A percentile compares a stretch with the other conserved stretches of the same genome.
Evolutionary conservation across 2,797 vertebrate species (phyloP).

Genomic region (Scarus forsteni): DNA sequence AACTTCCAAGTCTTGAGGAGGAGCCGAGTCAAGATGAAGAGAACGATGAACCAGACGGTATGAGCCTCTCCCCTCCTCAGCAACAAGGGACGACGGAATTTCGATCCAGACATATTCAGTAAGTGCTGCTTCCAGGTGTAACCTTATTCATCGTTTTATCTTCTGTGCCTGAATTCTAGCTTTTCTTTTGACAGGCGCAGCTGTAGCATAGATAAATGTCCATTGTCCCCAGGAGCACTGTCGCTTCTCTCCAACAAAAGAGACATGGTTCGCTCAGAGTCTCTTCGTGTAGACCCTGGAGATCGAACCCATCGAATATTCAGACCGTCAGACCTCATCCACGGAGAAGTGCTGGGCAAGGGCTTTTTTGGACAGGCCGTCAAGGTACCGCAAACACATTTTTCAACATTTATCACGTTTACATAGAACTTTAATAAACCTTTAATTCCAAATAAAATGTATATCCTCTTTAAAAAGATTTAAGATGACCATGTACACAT

Average conservation of each 20-base stretch:
- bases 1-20: slow-evolving; percentile 76
- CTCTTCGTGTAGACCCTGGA: slow-evolving; percentile 87
- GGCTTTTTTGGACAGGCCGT: slow-evolving; percentile 97
- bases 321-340: slow-evolving; percentile 95
- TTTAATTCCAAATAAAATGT: no score
- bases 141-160: neutral
- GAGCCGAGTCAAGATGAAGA: slow-evolving; percentile 71
- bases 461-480: no score
- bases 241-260: slow-evolving; percentile 87
- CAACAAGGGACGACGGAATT: slow-evolving; percentile 66
- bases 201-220: slow-evolving; percentile 93
- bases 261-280: slow-evolving; percentile 95
- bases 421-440: no score
- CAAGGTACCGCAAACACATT: slow-evolving; percentile 84
- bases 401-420: no score
- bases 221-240: slow-evolving; percentile 77
- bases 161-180: slow-evolving; percentile 10
- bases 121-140: slow-evolving; percentile 41
- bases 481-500: no score
- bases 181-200: slow-evolving; percentile 86
- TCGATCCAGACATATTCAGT: slow-evolving; percentile 86
- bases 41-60: slow-evolving; percentile 66
- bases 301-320: slow-evolving; percentile 92
- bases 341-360: slow-evolving; percentile 94
- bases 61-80: slow-evolving; percentile 61